phyloP scores from a whole-genome alignment of 2,888 invertebrate species.

The Micoletzkya japonica region DNA sequence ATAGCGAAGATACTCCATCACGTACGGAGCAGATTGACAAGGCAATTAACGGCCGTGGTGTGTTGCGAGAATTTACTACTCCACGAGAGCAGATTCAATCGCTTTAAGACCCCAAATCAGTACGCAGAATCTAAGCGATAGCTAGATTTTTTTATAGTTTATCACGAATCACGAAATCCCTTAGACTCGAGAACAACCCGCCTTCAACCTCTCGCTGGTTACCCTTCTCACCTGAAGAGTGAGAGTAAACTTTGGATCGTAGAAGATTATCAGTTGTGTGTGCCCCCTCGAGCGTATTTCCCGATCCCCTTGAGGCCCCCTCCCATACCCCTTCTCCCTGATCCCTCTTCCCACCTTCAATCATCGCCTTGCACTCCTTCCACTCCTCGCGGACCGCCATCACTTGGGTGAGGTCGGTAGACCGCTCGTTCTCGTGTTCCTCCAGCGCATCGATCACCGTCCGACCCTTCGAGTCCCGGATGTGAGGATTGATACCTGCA shows the following conservation, averaged over 20 bases:
- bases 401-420: slow-evolving; percentile 82
- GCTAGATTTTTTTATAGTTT: too few species aligned
- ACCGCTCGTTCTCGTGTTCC: slow-evolving; percentile 85
- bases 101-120: not conserved
- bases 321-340: not conserved
- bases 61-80: not conserved
- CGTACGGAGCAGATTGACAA: not conserved
- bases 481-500: slow-evolving; percentile 62
- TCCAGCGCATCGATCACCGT: slow-evolving; percentile 85
- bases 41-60: not conserved
- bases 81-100: not conserved
- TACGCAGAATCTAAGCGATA: not conserved
- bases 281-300: too few species aligned
- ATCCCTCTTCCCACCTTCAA: slow-evolving; percentile 35
- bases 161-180: too few species aligned
- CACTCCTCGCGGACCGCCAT: slow-evolving; percentile 68
- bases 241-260: too few species aligned
- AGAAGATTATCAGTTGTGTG: too few species aligned
- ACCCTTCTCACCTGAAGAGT: too few species aligned
- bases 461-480: slow-evolving; percentile 78
- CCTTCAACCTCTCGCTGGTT: too few species aligned
- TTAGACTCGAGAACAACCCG: too few species aligned
- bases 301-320: not conserved
- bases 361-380: slow-evolving; percentile 44
- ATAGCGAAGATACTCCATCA: not conserved